These are phyloP conservation scores for Neolamprologus sp. DNA, from an alignment of 2,113 vertebrate genomes.

Conservation along the genomic window DNA sequence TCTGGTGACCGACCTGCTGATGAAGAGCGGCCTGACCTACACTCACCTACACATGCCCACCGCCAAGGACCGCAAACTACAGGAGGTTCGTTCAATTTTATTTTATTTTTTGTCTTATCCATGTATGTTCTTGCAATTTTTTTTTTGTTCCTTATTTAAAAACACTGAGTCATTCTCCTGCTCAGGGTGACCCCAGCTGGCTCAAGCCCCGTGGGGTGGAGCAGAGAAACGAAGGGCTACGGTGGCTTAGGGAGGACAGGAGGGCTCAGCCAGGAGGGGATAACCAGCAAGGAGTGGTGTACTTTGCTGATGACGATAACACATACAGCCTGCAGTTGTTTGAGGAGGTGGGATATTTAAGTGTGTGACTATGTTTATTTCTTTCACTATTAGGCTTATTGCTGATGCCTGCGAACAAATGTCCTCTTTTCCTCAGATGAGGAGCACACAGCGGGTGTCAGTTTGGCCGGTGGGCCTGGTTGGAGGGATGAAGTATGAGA, in stretches of 20 bases:
- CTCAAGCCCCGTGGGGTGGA: slow-evolving; percentile 78
- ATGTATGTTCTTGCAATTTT: background rate
- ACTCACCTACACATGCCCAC: slow-evolving; percentile 74
- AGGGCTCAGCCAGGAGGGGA: slow-evolving; percentile 31
- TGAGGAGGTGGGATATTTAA: slow-evolving; percentile 64
- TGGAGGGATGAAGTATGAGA: slow-evolving; percentile 84
- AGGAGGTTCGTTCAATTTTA: slow-evolving; percentile 44
- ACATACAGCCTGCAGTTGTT: slow-evolving; percentile 79
- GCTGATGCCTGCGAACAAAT: background rate
- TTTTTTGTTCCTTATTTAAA: background rate
- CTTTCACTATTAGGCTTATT: background rate
- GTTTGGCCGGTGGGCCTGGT: slow-evolving; percentile 91
- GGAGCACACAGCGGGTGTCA: slow-evolving; percentile 78
- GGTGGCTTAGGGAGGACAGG: slow-evolving; percentile 72
- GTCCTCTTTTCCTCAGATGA: slow-evolving; percentile 72
- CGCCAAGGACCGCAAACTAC: slow-evolving; percentile 69
- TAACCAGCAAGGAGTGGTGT: slow-evolving; percentile 71
- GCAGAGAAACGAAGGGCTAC: slow-evolving; percentile 76
- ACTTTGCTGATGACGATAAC: slow-evolving; percentile 82
- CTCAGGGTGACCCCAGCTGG: slow-evolving; percentile 75
- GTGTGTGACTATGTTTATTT: background rate
- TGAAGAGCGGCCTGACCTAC: slow-evolving; percentile 66
- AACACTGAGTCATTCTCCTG: background rate
- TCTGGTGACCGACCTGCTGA: slow-evolving; percentile 66
- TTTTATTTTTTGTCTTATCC: background rate